phyloP scores from a whole-genome alignment of 2,797 vertebrate species.

The Premnoplex brunnescens region DNA sequence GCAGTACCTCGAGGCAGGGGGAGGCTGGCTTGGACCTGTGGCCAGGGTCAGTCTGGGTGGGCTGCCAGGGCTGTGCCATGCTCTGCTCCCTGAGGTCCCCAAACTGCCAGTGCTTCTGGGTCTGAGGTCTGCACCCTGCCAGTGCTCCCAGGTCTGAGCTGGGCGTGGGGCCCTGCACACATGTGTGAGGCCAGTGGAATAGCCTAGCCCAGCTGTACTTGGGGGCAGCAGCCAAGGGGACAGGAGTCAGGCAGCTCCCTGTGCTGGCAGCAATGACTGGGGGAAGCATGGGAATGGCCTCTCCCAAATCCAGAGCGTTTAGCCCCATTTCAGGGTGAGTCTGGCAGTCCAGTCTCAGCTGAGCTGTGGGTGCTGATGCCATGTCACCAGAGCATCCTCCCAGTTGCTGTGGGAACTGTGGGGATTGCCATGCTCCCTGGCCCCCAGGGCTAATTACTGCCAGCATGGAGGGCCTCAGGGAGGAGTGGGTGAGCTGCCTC shows the following conservation, averaged over 20 bases:
- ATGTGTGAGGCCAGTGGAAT: neutral
- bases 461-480: neutral
- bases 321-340: neutral
- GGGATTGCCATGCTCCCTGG: accelerated
- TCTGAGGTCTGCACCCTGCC: neutral
- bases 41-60: neutral
- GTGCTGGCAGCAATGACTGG: accelerated
- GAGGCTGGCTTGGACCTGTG: neutral
- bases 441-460: neutral
- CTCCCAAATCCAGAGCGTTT: neutral
- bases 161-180: accelerated
- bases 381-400: neutral
- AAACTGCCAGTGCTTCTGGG: neutral
- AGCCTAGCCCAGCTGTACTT: neutral
- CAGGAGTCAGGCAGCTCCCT: neutral
- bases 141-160: neutral
- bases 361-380: neutral
- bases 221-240: neutral
- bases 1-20: accelerated
- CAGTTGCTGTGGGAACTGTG: neutral
- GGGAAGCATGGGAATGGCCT: accelerated
- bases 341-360: accelerated
- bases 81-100: neutral
- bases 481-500: neutral
- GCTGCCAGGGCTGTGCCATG: accelerated